Base-by-base conservation (phyloP, 1,140 invertebrate genomes). In the Drosophila rhopaloa region DNA sequence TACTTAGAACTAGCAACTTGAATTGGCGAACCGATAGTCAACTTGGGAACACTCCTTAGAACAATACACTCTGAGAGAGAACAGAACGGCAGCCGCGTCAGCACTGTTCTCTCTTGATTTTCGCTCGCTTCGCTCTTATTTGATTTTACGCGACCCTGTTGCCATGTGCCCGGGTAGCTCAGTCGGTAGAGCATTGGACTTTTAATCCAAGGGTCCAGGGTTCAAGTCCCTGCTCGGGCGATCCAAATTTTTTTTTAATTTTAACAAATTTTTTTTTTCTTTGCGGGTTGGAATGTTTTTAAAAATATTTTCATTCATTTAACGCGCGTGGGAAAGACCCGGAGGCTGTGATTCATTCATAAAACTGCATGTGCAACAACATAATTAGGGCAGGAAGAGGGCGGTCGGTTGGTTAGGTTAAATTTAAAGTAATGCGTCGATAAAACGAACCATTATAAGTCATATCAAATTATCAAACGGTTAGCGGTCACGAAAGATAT, bases 171-270 rank as follows among this genome's bases (percentile, higher is more conserved):
- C 95, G 95, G 95, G 95, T 96, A 96, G 95, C 95, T 96, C 95
- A 96, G 95, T 97, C 96, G 96, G 96, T 96, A 96, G 96, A 97
- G 96, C 96, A 97, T 96, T 84, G 95, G 95, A 95, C 95, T 95
- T 95, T 95, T 95, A 95, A 95, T 95, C 95, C 95, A 95, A 95
- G 95, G 95, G 95, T 95, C 95, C 94, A 95, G 95, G 95, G 95
- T 95, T 95, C 95, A 94, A 95, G 95, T 95, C 95, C 95, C 95
- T 95, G 95, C 95, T 95, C 95, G 95, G 95, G 95, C 95, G 95
- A 75, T 38, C 40, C 29, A 10, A 56, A 3, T 71, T 78, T 32
- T 48, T 44, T 50, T 57, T 47, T 27, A 40, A 41, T 53, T 48
- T 38, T 32, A 24, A 14, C 27, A 10, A 44, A 53, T 37, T 44